Base-by-base conservation (phyloP, 2,113 vertebrate genomes). In the Cyprinodon tularosa region DNA sequence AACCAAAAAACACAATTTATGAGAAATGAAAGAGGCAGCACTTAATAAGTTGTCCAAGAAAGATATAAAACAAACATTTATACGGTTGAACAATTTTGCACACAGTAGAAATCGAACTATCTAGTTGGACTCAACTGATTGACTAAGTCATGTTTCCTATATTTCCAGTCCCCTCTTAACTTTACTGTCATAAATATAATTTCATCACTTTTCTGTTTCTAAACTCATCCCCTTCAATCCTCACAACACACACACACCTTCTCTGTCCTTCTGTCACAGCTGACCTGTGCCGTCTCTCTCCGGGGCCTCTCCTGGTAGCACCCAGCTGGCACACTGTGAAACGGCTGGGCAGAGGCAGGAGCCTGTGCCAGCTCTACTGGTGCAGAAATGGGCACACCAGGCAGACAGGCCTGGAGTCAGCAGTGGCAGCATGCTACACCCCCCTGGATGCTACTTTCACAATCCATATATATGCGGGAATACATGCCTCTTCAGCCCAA, bases 211-310 rank as follows among this genome's bases (percentile, higher is more conserved):
- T 39, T 76, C 60, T 84, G 14, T 71, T 42, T 72, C 70, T 72
- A 63, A 78, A 76, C 69, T 61, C 64, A 72, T 20, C 42, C 76
- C 50, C 66, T 84, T 73, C 66, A 44, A 71, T 80, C 73, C 63
- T 57, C 76, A 76, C 64, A 87, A 87, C 86, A 90, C 94, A 94
- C 88, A 76, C 57, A 61, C 72, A 69, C 50, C 50, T n/a, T 57
- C 50, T 57, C 93, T 93, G 94, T 93, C 93, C 95, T 95, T 94
- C 95, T 94, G 94, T 95, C 94, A 94, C 95, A 94, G 94, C 95
- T 96, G 90, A 94, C 93, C 93, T 93, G 91, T 91, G 90, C 94
- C 94, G 92, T 90, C 86, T 92, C 94, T 95, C 92, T 87, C 84
- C 90, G 81, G 78, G 76, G 90, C 90, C 92, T 94, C 93, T 92